phyloP scores from a whole-genome alignment of 1,140 invertebrate species.

The Lethrus apterus region DNA sequence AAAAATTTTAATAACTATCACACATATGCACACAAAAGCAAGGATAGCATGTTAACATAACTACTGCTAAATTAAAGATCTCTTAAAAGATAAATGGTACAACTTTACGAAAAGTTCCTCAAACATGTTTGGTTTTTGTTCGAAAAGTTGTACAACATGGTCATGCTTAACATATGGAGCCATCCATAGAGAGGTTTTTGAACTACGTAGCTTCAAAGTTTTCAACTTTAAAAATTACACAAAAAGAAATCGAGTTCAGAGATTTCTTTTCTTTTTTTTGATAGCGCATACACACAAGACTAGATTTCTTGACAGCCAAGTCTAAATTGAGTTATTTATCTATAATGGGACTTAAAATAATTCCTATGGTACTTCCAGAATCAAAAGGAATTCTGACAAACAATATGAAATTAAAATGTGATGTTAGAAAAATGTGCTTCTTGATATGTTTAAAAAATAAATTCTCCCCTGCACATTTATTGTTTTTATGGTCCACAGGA shows the following conservation, averaged over 20 bases:
- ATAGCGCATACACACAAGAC: slow-evolving; percentile 26
- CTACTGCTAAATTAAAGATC: slow-evolving; percentile 11
- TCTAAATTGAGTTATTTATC: slow-evolving; percentile 10
- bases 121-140: neutral
- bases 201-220: too few species aligned
- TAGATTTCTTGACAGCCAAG: slow-evolving; percentile 35
- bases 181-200: too few species aligned
- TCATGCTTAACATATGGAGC: too few species aligned
- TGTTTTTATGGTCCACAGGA: slow-evolving; percentile 28
- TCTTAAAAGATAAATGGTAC: neutral
- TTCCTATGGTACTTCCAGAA: too few species aligned
- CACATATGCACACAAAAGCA: slow-evolving; percentile 39
- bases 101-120: slow-evolving; percentile 6
- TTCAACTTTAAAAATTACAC: too few species aligned
- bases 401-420: slow-evolving; percentile 13
- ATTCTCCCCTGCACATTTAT: slow-evolving; percentile 13
- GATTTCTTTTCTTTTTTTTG: slow-evolving; percentile 16
- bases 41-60: slow-evolving; percentile 26
- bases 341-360: too few species aligned
- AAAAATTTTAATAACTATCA: slow-evolving; percentile 36
- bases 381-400: slow-evolving; percentile 7
- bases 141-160: neutral
- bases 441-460: slow-evolving; percentile 12
- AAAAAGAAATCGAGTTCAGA: too few species aligned
- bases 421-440: slow-evolving; percentile 7